Percentiles rank a stretch among this genome's conserved stretches.
Evolutionary conservation across 2,113 vertebrate species (phyloP).

Genomic region (Hemiprocne comata): DNA sequence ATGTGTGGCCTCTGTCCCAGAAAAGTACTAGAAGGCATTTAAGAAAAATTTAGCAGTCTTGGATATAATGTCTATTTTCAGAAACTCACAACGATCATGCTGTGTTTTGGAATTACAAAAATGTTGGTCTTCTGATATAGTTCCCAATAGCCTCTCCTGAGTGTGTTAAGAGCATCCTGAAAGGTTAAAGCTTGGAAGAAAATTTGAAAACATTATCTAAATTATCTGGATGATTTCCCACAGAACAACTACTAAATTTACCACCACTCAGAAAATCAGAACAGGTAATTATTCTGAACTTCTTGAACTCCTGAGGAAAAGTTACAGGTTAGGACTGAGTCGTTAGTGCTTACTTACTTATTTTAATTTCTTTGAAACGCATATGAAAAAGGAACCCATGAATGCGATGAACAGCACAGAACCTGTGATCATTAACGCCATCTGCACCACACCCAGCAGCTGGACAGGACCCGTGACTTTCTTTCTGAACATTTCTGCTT

Average conservation of each 20-base stretch:
- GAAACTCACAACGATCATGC: not conserved
- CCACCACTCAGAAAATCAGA: not conserved
- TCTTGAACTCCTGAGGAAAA: not conserved
- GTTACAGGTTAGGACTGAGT: not conserved
- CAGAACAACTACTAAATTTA: not conserved
- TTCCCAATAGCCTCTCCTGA: not conserved
- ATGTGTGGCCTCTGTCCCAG: not conserved
- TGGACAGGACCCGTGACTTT: slow-evolving; percentile 76
- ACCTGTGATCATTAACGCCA: slow-evolving; percentile 76
- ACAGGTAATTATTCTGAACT: not conserved
- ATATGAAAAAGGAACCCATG: slow-evolving; percentile 72
- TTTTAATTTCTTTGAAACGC: slow-evolving; percentile 41
- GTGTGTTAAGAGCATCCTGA: not conserved
- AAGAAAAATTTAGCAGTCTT: not conserved
- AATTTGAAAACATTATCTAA: not conserved
- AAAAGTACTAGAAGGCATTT: not conserved
- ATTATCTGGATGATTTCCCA: not conserved
- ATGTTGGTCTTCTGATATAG: not conserved
- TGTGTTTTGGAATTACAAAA: not conserved
- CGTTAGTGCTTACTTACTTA: slow-evolving; percentile 58
- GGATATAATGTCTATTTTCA: not conserved
- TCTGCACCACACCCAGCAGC: slow-evolving; percentile 75
- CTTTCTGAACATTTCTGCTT: slow-evolving; percentile 83
- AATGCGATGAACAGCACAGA: slow-evolving; percentile 74
- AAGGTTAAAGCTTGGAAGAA: not conserved